These are phyloP conservation scores for Montipora capricornis DNA, from an alignment of 64 coral and sea anemone species.

Conservation along the genomic window DNA sequence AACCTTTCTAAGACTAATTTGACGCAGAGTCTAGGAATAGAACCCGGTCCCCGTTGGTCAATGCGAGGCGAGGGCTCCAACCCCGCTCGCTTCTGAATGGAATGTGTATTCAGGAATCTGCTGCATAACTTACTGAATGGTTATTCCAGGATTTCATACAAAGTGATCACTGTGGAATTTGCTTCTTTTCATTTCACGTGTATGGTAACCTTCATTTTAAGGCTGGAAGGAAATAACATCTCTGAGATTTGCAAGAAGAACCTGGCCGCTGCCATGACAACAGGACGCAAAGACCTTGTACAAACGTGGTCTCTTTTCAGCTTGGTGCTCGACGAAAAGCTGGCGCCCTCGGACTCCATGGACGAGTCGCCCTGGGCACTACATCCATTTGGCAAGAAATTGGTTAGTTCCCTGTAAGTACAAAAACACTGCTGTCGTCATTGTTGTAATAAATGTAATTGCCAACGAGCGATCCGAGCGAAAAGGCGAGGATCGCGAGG, in stretches of 20 bases:
- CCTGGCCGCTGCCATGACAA: conserved; percentile 72
- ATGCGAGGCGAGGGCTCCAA: no score
- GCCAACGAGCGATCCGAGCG: no score
- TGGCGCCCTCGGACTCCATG: conserved; percentile 69
- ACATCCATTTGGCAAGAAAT: conserved; percentile 90
- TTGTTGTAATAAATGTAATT: no score
- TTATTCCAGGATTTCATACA: no score
- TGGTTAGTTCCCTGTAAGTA: conserved; percentile 94
- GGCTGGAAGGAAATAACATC: conserved; percentile 81
- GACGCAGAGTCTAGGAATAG: no score
- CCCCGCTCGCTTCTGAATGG: no score
- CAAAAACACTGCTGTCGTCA: no score
- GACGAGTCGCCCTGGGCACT: conserved; percentile 93
- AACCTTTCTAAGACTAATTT: no score
- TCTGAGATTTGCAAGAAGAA: conserved; percentile 96
- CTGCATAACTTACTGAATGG: neutral
- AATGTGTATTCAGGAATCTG: neutral
- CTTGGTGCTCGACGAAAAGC: conserved; percentile 80
- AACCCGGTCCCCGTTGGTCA: no score
- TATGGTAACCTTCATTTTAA: neutral
- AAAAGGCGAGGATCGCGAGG: no score
- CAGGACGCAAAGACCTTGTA: conserved; percentile 89
- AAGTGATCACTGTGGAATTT: no score
- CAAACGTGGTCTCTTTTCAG: conserved; percentile 97
- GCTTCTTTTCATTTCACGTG: no score